A percentile compares a stretch with the other conserved stretches of the same genome.
phyloP scores from a whole-genome alignment of 2,797 vertebrate genomes.

The Bovichtus variegatus region DNA sequence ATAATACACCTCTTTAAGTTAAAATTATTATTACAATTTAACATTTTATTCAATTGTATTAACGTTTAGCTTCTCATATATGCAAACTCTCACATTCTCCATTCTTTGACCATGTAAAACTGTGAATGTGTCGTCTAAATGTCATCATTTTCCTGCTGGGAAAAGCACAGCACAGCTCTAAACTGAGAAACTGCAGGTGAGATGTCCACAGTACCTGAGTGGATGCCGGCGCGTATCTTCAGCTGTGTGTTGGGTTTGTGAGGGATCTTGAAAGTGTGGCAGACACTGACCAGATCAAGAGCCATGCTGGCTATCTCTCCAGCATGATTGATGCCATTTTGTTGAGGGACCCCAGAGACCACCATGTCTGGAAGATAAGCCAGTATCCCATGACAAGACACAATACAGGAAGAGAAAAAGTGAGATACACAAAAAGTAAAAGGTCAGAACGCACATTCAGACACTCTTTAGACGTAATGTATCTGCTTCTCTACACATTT shows the following conservation, averaged over 20 bases:
- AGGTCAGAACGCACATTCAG: conserved; percentile 1
- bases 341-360: conserved; percentile 86
- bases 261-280: conserved; percentile 86
- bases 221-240: conserved; percentile 85
- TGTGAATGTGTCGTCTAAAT: neutral
- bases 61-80: neutral
- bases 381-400: conserved; percentile 14
- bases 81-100: neutral
- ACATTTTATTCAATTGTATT: neutral
- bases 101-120: neutral
- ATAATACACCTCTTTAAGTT: neutral
- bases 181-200: neutral
- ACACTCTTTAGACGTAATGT: too few relatives aligned
- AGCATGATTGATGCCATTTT: conserved; percentile 86
- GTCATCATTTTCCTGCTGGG: too few relatives aligned
- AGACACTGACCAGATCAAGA: conserved; percentile 82
- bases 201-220: conserved; percentile 77
- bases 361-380: conserved; percentile 85
- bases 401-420: conserved; percentile 15
- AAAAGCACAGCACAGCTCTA: neutral
- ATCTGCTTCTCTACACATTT: neutral
- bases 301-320: conserved; percentile 88
- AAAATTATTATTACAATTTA: neutral
- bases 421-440: neutral
- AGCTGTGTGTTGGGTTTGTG: conserved; percentile 86